Conservation (phyloP, 2,113 vertebrate genomes). For the Nycticryphes semicollaris region DNA sequence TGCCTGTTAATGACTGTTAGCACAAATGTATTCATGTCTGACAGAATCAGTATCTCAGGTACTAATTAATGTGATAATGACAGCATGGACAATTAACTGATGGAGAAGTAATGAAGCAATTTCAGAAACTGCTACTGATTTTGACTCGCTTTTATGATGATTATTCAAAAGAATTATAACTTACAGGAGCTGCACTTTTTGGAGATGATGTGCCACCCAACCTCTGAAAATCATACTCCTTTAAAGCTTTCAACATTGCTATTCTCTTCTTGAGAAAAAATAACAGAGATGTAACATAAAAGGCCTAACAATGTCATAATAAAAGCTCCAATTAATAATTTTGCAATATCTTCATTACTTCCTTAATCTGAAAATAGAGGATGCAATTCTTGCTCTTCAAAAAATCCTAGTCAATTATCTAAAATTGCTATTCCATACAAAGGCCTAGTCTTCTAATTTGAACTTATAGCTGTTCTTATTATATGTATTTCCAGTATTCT, state of each 20-base stretch:
- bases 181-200: not conserved
- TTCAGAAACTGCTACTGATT: slow-evolving; percentile 42
- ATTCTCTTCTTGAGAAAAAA: not conserved
- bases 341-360: not conserved
- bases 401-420: not conserved
- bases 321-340: not conserved
- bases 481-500: not conserved
- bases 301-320: not conserved
- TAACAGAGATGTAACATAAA: not conserved
- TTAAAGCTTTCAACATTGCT: slow-evolving; percentile 22
- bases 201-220: not conserved
- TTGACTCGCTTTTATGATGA: slow-evolving; percentile 6
- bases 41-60: slow-evolving; percentile 45
- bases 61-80: slow-evolving; percentile 57
- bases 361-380: not conserved
- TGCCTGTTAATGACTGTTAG: slow-evolving; percentile 45
- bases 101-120: slow-evolving; percentile 38
- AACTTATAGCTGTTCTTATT: not conserved
- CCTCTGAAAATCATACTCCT: not conserved
- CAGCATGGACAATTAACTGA: slow-evolving; percentile 56
- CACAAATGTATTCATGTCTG: slow-evolving; percentile 53
- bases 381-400: not conserved
- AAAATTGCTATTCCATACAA: not conserved
- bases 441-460: not conserved
- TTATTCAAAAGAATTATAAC: slow-evolving; percentile 32